A percentile compares a stretch with the other conserved stretches of the same genome.
Conservation (phyloP, 2,888 invertebrate genomes). For the Drosophila quinaria region DNA sequence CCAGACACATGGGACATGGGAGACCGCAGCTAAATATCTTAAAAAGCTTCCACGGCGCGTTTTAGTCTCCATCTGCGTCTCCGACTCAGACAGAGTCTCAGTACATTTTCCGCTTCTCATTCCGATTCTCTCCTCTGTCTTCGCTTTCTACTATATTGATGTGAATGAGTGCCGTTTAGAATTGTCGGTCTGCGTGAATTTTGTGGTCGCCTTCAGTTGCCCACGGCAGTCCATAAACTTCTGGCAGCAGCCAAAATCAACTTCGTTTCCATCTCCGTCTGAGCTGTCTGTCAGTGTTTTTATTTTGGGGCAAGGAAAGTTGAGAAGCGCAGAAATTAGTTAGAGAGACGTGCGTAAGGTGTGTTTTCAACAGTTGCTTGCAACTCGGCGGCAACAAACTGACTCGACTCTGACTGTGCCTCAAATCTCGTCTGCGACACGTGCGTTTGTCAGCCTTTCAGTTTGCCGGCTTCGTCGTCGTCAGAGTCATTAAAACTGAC, state of each 20-base stretch:
- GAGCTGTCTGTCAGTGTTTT: conserved; percentile 33
- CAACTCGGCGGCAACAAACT: conserved; percentile 6
- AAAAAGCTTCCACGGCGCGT: conserved; percentile 24
- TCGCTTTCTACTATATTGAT: conserved; percentile 17
- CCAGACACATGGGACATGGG: conserved; percentile 21
- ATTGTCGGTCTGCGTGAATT: conserved; percentile 35
- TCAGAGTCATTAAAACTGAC: conserved; percentile 63
- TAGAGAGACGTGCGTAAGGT: conserved; percentile 77
- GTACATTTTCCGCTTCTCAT: not conserved
- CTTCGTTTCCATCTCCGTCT: conserved; percentile 21
- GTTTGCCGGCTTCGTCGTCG: conserved; percentile 46
- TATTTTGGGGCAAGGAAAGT: conserved; percentile 42
- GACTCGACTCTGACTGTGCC: not conserved
- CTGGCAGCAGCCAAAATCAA: conserved; percentile 58
- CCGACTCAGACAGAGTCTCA: not conserved
- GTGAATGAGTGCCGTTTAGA: conserved; percentile 71
- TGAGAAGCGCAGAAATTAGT: conserved; percentile 74
- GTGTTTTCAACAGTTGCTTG: conserved; percentile 58
- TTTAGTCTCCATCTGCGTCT: not conserved
- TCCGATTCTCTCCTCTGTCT: not conserved
- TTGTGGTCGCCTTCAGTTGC: conserved; percentile 24
- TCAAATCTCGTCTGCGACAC: conserved; percentile 34
- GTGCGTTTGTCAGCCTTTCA: conserved; percentile 47
- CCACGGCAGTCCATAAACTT: conserved; percentile 65
- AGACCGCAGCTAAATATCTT: conserved; percentile 37